Conservation (phyloP, 2,888 invertebrate genomes). For the Callyntrura guangdongensis region DNA sequence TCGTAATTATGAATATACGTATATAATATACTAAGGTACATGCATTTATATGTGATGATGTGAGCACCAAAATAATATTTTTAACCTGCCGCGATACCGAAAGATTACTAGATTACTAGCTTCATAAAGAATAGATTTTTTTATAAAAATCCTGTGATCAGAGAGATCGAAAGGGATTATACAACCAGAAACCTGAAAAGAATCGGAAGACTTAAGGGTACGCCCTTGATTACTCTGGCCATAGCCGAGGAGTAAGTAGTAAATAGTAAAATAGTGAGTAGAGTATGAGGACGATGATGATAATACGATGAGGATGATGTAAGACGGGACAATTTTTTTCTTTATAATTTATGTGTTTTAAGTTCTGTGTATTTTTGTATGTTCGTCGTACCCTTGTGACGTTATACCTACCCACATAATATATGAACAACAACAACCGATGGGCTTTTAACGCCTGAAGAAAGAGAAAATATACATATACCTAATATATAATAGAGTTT, state of each 20-base stretch:
- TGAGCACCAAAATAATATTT: constrained; percentile 1
- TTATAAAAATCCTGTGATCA: too few species aligned
- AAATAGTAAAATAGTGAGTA: constrained; percentile 39
- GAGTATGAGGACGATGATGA: constrained; percentile 7
- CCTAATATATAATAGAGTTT: constrained; percentile 20
- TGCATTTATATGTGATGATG: background rate
- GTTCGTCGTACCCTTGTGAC: background rate
- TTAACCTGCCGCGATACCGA: background rate
- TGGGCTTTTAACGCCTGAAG: constrained; percentile 60
- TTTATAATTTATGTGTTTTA: constrained; percentile 64
- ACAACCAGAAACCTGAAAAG: constrained; percentile 30
- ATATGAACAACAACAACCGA: constrained; percentile 19
- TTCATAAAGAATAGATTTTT: too few species aligned
- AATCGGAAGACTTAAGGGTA: constrained; percentile 64
- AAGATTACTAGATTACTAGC: constrained; percentile 22
- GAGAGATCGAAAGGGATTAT: constrained; percentile 27
- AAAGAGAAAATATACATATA: constrained; percentile 27
- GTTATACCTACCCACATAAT: too few species aligned
- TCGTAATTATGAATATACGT: background rate
- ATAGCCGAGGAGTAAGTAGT: too few species aligned
- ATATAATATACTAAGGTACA: too few species aligned
- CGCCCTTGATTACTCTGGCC: constrained; percentile 69
- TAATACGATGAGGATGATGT: constrained; percentile 52
- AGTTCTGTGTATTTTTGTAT: background rate
- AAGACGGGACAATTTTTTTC: constrained; percentile 56